Evolutionary conservation across 2,113 vertebrate genomes (phyloP), one percentile per base, ranked within the genome.

Genomic region (Pelobates fuscus): DNA sequence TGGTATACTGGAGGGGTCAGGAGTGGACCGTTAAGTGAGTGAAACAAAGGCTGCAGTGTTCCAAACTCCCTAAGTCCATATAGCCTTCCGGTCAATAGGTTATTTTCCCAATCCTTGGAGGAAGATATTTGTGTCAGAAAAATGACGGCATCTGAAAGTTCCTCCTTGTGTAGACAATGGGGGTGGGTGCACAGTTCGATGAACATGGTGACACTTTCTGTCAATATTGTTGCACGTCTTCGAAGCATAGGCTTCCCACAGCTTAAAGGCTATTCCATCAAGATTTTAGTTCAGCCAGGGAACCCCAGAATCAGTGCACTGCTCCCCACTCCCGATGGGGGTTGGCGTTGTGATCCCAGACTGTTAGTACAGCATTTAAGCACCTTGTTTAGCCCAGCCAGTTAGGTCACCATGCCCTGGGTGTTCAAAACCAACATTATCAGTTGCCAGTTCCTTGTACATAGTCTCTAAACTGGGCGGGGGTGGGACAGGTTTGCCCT

Each of bases 311-410:
- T 98, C 97, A 0, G 97, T 99, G 83, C 98, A 95, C 4, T 85
- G 86, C 84, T 99, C 97, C 97, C 97, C 98, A 27, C 97, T 96
- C 97, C 83, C 90, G 96, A 79, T 99, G 97, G 0, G 97, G 98
- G 43, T 94, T 98, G 59, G 97, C 91, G 61, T 98, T 93, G 72
- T 96, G 95, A 0, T 93, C 94, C 2, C 89, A 89, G 20, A 98
- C 97, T 0, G 97, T 98, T 61, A 99, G 85, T 41, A 98, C 97
- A 0, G 97, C 94, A 0, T 99, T 99, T 68, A 99, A 95, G n/a
- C n/a, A n/a, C n/a, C n/a, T n/a, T n/a, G n/a, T n/a, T n/a, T n/a
- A n/a, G n/a, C n/a, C n/a, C n/a, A n/a, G n/a, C n/a, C n/a, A n/a
- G n/a, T n/a, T n/a, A n/a, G n/a, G n/a, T n/a, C n/a, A n/a, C n/a